Evolutionary conservation across 2,888 invertebrate species (phyloP).

Genomic region (Silvanus unidentatus): DNA sequence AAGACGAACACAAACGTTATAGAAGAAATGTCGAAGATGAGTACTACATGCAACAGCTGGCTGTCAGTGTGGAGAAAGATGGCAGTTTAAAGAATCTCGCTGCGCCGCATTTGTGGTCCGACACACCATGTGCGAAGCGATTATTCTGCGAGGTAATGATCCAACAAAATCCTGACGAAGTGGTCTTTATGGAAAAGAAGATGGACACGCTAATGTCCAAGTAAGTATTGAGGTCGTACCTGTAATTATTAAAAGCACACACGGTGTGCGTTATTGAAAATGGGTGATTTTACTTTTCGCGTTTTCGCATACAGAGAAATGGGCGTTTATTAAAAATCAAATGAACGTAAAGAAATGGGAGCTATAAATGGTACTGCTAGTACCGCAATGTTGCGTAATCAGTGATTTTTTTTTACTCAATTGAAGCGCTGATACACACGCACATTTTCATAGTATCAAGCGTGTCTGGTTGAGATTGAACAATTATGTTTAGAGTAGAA

Average conservation of each 20-base stretch:
- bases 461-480: too few relatives aligned
- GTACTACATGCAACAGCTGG: slow-evolving; percentile 37
- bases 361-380: slow-evolving; percentile 5
- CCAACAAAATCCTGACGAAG: slow-evolving; percentile 61
- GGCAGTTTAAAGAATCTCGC: slow-evolving; percentile 31
- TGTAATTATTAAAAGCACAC: too few relatives aligned
- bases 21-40: slow-evolving; percentile 45
- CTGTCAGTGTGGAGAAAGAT: slow-evolving; percentile 35
- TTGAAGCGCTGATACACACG: too few relatives aligned
- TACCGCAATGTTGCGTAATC: slow-evolving; percentile 8
- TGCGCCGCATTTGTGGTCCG: slow-evolving; percentile 56
- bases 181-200: slow-evolving; percentile 73
- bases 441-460: too few relatives aligned
- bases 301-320: too few relatives aligned
- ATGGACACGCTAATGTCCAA: slow-evolving; percentile 66
- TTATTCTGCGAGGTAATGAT: slow-evolving; percentile 72
- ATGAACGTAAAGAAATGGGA: too few relatives aligned
- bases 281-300: too few relatives aligned
- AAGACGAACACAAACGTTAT: slow-evolving; percentile 23
- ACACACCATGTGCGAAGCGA: slow-evolving; percentile 71
- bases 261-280: too few relatives aligned
- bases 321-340: too few relatives aligned
- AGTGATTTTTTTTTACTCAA: too few relatives aligned
- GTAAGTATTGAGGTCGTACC: slow-evolving; percentile 59
- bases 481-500: slow-evolving; percentile 13